phyloP scores from a whole-genome alignment of 2,797 vertebrate genomes.

The Setipinna tenuifilis region DNA sequence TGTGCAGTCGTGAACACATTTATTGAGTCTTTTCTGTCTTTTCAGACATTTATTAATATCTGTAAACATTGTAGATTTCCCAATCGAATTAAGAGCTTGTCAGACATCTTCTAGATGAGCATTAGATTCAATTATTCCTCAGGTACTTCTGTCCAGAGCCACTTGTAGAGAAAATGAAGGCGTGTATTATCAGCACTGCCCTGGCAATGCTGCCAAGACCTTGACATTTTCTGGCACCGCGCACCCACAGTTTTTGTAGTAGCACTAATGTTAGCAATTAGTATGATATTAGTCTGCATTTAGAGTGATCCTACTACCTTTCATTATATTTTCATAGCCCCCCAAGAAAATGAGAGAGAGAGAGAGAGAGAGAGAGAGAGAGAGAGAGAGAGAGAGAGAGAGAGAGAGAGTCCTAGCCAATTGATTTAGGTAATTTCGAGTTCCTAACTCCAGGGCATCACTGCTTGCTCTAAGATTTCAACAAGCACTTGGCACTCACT shows the following conservation, averaged over 20 bases:
- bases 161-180: background rate
- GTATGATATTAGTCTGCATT: background rate
- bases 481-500: background rate
- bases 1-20: background rate
- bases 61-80: background rate
- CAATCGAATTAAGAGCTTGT: background rate
- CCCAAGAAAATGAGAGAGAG: background rate
- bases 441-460: background rate
- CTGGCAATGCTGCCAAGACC: background rate
- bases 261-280: background rate
- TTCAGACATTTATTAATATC: background rate
- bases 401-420: background rate
- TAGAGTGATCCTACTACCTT: background rate
- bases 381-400: too few species aligned
- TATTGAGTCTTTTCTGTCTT: background rate
- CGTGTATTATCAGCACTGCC: background rate
- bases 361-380: too few species aligned
- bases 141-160: background rate
- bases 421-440: background rate
- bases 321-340: conserved; percentile 14
- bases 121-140: background rate
- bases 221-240: background rate
- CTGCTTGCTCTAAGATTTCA: too few species aligned
- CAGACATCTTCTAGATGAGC: background rate
- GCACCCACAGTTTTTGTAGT: background rate